phyloP scores from a whole-genome alignment of 2,797 vertebrate species.

The Gymnoscopelus braueri region DNA sequence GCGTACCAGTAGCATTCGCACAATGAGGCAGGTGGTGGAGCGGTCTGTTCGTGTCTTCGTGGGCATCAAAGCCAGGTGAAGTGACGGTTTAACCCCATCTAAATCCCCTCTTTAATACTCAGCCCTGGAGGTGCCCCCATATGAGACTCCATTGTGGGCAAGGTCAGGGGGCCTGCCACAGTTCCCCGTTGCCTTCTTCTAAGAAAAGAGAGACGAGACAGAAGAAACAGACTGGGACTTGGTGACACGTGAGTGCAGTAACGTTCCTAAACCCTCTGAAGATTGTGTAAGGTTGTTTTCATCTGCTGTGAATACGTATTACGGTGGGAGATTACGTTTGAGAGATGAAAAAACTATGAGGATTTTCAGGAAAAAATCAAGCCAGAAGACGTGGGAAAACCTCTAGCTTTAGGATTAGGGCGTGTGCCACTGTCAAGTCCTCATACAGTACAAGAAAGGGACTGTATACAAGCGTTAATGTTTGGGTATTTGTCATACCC shows the following conservation, averaged over 20 bases:
- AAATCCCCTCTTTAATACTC: slow-evolving; percentile 72
- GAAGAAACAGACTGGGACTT: slow-evolving; percentile 51
- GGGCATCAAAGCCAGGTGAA: slow-evolving; percentile 65
- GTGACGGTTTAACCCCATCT: slow-evolving; percentile 65
- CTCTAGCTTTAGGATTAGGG: too few relatives aligned
- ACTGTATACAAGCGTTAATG: too few relatives aligned
- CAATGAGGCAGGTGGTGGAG: slow-evolving; percentile 50
- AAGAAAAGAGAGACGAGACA: slow-evolving; percentile 21
- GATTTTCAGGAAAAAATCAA: not conserved
- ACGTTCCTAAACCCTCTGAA: slow-evolving; percentile 17
- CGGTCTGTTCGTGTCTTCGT: slow-evolving; percentile 45
- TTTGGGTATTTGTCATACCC: too few relatives aligned
- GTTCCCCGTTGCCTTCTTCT: slow-evolving; percentile 42
- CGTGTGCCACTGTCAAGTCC: too few relatives aligned
- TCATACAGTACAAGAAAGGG: too few relatives aligned
- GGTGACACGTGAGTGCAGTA: slow-evolving; percentile 46
- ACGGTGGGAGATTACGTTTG: slow-evolving; percentile 15
- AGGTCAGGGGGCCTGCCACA: slow-evolving; percentile 43
- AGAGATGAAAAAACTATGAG: not conserved
- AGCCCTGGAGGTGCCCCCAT: slow-evolving; percentile 55
- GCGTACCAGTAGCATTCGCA: slow-evolving; percentile 47
- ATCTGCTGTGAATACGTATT: slow-evolving; percentile 37
- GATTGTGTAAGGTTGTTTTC: slow-evolving; percentile 28
- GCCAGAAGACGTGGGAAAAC: too few relatives aligned
- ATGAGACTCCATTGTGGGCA: slow-evolving; percentile 47